Conservation (phyloP, 30 jellyfish, hydroid and myxozoan species). For the Turritopsis rubra region DNA sequence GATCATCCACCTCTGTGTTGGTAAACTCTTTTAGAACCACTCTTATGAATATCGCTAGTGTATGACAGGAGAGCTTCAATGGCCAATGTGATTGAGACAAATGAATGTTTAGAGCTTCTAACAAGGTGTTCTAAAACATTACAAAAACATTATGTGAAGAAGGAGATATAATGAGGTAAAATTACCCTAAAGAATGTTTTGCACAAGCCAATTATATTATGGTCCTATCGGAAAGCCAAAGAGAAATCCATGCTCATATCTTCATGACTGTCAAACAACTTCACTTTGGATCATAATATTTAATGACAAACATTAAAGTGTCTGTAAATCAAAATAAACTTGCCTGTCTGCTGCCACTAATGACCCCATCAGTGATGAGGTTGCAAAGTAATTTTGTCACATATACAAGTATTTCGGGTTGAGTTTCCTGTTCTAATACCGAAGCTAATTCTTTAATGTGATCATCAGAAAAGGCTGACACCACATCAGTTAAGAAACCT, state of each 20-base stretch:
- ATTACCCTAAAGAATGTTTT: no score
- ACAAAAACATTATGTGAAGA: background rate
- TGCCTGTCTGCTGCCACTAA: slow-evolving; percentile 7
- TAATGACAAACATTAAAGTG: no score
- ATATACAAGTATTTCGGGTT: slow-evolving; percentile 1
- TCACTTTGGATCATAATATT: no score
- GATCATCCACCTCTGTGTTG: background rate
- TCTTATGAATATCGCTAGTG: slow-evolving; percentile 44
- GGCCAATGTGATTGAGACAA: slow-evolving; percentile 44
- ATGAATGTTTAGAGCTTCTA: slow-evolving; percentile 41
- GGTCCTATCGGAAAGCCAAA: no score
- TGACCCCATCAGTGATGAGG: slow-evolving; percentile 4
- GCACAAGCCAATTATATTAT: no score
- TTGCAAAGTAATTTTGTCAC: slow-evolving; percentile 21
- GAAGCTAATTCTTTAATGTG: slow-evolving; percentile 42
- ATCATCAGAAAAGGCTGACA: slow-evolving; percentile 33
- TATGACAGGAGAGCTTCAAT: slow-evolving; percentile 36
- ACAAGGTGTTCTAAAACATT: slow-evolving; percentile 36
- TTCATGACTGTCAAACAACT: no score
- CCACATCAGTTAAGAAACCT: slow-evolving; percentile 35
- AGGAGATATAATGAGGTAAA: no score
- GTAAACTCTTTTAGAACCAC: slow-evolving; percentile 44
- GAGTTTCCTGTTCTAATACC: slow-evolving; percentile 1
- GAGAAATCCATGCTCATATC: no score
- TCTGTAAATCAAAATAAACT: background rate